Base-by-base conservation (phyloP, 2,888 invertebrate species). In the Drosophila histrio region DNA sequence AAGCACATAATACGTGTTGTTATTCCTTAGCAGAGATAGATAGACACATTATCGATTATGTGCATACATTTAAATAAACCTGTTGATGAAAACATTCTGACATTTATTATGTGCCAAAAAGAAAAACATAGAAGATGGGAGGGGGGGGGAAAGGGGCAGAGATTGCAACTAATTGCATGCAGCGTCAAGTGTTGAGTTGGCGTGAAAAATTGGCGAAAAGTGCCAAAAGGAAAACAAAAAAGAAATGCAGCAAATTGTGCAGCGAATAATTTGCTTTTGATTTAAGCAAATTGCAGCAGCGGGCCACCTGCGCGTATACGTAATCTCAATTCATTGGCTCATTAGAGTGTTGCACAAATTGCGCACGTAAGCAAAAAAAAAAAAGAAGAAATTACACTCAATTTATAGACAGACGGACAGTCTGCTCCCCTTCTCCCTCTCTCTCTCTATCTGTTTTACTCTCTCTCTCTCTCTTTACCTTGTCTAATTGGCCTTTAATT, bases 241-340 rank as follows among this genome's bases (percentile, higher is more conserved):
- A 41, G 22, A 26, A 60, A 66, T 57, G 50, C 41, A 56, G 15
- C 17, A 61, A 50, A 64, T 50, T 34, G 49, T 28, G 52, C 49
- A 36, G 49, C 32, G 17, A 22, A 22, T 7, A 21, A 21, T 19
- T 34, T n/a, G 53, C 54, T 74, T 81, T 77, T 87, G 87, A 87
- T 81, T 85, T 79, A 65, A 68, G 68, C 65, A 85, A 88, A 88
- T 79, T 82, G 60, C 56, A 50, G 66, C 63, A 41, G 60, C 79
- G 52, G 68, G 87, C 87, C 85, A 85, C 89, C 87, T 85, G 85
- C 83, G 85, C 89, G 89, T 81, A 85, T 85, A 85, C 89, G 89
- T 85, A 85, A 85, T 87, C 69, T 72, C 54, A 77, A 85, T 85
- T 81, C 77, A 88, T 88, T 85, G 85, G 69, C 86, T 77, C 85